Evolutionary conservation across 2,113 vertebrate species (phyloP), one percentile per base, ranked within the genome.

Genomic region (Festucalex cinctus): DNA sequence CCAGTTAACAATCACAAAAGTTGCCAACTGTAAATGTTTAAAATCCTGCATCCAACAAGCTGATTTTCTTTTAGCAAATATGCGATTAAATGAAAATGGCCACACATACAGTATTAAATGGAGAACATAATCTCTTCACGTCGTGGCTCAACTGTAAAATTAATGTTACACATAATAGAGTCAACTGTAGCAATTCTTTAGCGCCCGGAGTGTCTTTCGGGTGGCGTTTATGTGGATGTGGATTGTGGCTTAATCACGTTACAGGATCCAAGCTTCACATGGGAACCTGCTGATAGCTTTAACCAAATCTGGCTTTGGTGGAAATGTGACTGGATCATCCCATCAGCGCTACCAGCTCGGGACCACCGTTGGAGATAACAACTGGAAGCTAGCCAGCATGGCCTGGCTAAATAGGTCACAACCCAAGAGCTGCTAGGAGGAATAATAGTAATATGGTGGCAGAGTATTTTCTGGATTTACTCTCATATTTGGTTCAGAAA

Each of bases 251-350:
- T 69, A 49, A 41, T 81, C 57, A 69, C 48, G 73, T 61, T 66
- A 54, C 39, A 68, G 57, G 71, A 67, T 72, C 53, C 32, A 63
- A 20, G 64, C 44, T 48, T 75, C 61, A 56, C 39, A 56, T 51
- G 68, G 66, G 58, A 64, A 62, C 65, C 49, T 54, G 66, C 66
- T 71, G 71, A 80, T 71, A 67, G 77, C 77, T 66, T 78, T 65
- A 75, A 69, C 71, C 76, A 85, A 87, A 87, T 80, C 80, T 83
- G 83, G 80, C 74, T 81, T 69, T 79, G 75, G 41, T 26, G 63
- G 54, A 70, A 79, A 77, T 65, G 56, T 71, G 77, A 36, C 28
- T 54, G 54, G 24, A 66, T 72, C 71, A 63, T 77, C 75, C 75
- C 63, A 69, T 56, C 53, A 16, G 24, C 24, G 28, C 24, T 32